phyloP scores from a whole-genome alignment of 2,113 vertebrate genomes.

The Poecile atricapillus region DNA sequence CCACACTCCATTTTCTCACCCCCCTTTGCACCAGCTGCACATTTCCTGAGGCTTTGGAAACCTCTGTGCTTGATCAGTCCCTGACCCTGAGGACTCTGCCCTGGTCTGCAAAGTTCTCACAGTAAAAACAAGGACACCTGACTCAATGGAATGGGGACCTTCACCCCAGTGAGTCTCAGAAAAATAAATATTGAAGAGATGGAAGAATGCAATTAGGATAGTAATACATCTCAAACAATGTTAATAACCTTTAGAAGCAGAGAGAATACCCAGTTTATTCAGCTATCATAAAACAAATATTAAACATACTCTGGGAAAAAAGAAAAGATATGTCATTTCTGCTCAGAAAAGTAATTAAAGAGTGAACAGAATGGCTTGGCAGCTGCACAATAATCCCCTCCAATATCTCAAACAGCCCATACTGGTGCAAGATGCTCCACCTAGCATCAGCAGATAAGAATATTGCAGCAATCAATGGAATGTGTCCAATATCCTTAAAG shows the following conservation, averaged over 20 bases:
- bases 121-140: neutral
- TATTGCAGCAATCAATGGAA: neutral
- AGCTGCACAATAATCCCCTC: constrained; percentile 12
- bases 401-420: neutral
- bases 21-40: neutral
- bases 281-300: constrained; percentile 60
- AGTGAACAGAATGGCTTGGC: constrained; percentile 24
- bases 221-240: constrained; percentile 55
- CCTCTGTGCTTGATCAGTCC: neutral
- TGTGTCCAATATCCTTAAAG: neutral
- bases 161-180: neutral
- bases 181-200: constrained; percentile 49
- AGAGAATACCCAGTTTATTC: constrained; percentile 47
- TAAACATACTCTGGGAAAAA: constrained; percentile 25
- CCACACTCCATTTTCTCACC: neutral
- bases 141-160: neutral
- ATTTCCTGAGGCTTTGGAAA: neutral
- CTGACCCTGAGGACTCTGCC: neutral
- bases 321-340: constrained; percentile 16
- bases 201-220: constrained; percentile 48
- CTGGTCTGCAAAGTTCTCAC: neutral
- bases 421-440: neutral
- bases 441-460: neutral
- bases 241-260: constrained; percentile 52
- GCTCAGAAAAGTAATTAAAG: constrained; percentile 54